phyloP scores from a whole-genome alignment of 2,888 invertebrate genomes.

The Drosophila imparisetae region DNA sequence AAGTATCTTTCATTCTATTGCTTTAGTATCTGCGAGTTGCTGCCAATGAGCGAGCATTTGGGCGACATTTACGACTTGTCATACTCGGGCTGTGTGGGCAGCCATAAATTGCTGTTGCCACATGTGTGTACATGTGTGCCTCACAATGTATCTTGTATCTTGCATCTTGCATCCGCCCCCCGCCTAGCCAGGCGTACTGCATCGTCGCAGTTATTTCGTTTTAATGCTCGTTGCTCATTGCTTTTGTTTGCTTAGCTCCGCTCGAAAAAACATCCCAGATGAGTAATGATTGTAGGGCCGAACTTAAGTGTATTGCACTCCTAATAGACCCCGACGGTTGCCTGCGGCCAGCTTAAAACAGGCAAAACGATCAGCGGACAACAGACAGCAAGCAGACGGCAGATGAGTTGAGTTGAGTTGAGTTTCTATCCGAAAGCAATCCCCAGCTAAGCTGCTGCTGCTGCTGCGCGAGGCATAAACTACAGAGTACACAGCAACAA shows the following conservation, averaged over 20 bases:
- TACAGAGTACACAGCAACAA: slow-evolving; percentile 38
- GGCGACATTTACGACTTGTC: slow-evolving; percentile 75
- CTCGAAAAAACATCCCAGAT: slow-evolving; percentile 54
- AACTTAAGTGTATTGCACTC: slow-evolving; percentile 53
- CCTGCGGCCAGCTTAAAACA: slow-evolving; percentile 65
- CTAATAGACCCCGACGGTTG: slow-evolving; percentile 56
- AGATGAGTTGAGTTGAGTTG: slow-evolving; percentile 23
- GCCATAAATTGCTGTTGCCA: slow-evolving; percentile 66
- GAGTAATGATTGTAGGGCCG: slow-evolving; percentile 75
- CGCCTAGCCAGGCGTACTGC: slow-evolving; percentile 24
- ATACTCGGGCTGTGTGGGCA: slow-evolving; percentile 75
- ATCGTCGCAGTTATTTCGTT: slow-evolving; percentile 42
- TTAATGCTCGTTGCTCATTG: slow-evolving; percentile 43
- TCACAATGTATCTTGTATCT: slow-evolving; percentile 44
- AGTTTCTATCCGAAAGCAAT: slow-evolving; percentile 53
- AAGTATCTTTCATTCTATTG: slow-evolving; percentile 38
- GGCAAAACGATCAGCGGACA: slow-evolving; percentile 25
- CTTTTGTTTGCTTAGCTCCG: slow-evolving; percentile 59
- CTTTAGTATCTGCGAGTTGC: slow-evolving; percentile 37
- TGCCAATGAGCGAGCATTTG: slow-evolving; percentile 55
- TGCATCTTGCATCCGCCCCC: slow-evolving; percentile 28
- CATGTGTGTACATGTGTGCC: slow-evolving; percentile 43
- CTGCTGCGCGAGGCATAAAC: slow-evolving; percentile 36
- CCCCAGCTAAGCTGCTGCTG: slow-evolving; percentile 67
- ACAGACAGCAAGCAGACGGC: slow-evolving; percentile 7